Evolutionary conservation across 2,888 invertebrate genomes (phyloP).

Genomic region (Nebria brevicollis): DNA sequence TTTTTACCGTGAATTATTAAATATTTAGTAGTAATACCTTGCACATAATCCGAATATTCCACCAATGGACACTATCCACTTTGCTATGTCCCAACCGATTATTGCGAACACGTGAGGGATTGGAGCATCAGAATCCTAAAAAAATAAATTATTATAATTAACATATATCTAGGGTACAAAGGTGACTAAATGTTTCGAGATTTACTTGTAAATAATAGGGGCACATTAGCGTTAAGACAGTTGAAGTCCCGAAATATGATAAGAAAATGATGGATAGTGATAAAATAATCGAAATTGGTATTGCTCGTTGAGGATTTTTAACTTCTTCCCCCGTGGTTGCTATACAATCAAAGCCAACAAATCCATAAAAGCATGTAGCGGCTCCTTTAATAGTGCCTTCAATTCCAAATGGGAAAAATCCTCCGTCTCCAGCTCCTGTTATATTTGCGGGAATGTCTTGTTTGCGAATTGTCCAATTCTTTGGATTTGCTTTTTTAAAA

Average conservation of each 20-base stretch:
- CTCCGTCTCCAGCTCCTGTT: constrained; percentile 69
- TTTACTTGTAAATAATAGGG: constrained; percentile 81
- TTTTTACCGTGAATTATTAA: not conserved
- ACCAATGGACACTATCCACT: constrained; percentile 85
- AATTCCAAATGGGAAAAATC: constrained; percentile 86
- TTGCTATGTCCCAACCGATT: constrained; percentile 80
- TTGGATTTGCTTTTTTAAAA: constrained; percentile 57
- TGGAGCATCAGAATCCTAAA: constrained; percentile 79
- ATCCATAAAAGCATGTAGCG: constrained; percentile 90
- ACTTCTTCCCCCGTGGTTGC: constrained; percentile 92
- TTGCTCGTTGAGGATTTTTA: constrained; percentile 83
- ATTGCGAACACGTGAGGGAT: constrained; percentile 81
- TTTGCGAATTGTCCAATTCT: constrained; percentile 63
- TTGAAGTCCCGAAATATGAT: constrained; percentile 89
- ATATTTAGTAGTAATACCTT: constrained; percentile 65
- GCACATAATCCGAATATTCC: constrained; percentile 88
- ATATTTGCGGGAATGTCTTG: not conserved
- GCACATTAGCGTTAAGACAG: constrained; percentile 86
- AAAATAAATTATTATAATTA: constrained; percentile 49
- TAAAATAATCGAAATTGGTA: constrained; percentile 86
- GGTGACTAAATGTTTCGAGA: not conserved
- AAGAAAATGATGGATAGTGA: constrained; percentile 86
- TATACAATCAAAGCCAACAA: constrained; percentile 93
- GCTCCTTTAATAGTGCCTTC: constrained; percentile 83
- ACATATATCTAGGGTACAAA: not conserved